phyloP scores from a whole-genome alignment of 2,888 invertebrate genomes.

The Nasonia oneida region DNA sequence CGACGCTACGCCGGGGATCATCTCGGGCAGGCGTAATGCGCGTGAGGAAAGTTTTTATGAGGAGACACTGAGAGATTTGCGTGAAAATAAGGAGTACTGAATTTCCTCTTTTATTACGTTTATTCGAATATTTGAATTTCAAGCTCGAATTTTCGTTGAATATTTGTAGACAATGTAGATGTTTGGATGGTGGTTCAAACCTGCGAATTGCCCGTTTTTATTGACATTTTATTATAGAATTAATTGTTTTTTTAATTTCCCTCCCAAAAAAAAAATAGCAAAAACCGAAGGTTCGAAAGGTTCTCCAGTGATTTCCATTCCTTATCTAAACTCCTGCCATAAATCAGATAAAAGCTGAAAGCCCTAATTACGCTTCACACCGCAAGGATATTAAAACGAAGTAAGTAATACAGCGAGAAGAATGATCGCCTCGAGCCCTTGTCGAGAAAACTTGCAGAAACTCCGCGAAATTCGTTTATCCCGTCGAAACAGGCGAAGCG shows the following conservation, averaged over 20 bases:
- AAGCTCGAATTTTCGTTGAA: too few species aligned
- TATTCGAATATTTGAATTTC: too few species aligned
- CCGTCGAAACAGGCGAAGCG: neutral
- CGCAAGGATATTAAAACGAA: neutral
- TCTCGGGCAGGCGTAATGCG: neutral
- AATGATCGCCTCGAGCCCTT: neutral
- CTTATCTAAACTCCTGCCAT: neutral
- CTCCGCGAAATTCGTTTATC: slow-evolving; percentile 32
- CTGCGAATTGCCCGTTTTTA: too few species aligned
- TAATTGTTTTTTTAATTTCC: too few species aligned
- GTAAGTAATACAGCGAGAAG: neutral
- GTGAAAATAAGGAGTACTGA: neutral
- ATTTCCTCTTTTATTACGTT: too few species aligned
- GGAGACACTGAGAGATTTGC: neutral
- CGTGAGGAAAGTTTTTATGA: slow-evolving; percentile 13
- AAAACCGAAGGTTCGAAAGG: too few species aligned
- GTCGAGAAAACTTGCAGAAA: slow-evolving; percentile 9
- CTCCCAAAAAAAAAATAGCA: too few species aligned
- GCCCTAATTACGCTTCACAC: neutral
- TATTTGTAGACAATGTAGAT: too few species aligned
- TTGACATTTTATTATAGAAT: too few species aligned
- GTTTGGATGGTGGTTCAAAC: too few species aligned
- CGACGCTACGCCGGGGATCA: neutral
- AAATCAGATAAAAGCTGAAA: neutral
- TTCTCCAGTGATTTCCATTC: too few species aligned